Conservation (phyloP, 2,888 invertebrate species). For the Conomelus anceps region DNA sequence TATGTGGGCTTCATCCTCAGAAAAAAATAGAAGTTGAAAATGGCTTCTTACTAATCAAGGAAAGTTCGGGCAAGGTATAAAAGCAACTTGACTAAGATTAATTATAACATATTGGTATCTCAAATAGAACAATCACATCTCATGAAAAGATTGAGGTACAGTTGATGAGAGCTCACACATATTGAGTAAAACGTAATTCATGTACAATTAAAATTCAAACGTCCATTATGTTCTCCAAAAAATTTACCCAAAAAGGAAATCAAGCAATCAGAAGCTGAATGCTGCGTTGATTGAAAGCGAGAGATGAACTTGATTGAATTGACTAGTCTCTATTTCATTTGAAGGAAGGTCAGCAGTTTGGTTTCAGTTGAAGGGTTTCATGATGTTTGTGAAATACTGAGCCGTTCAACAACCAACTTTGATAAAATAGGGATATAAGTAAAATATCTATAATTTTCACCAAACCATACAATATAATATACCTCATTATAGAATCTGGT, state of each 20-base stretch:
- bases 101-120: no score
- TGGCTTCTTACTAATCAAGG: no score
- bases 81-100: no score
- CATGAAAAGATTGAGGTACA: not conserved
- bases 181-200: not conserved
- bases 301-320: not conserved
- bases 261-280: not conserved
- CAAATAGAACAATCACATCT: no score
- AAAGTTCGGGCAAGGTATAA: no score
- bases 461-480: no score
- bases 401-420: not conserved
- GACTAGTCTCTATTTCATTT: not conserved
- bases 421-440: not conserved
- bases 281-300: not conserved
- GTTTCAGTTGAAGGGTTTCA: not conserved
- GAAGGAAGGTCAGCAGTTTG: not conserved
- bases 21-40: no score
- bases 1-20: no score
- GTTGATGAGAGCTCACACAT: not conserved
- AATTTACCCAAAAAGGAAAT: not conserved
- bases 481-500: no score
- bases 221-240: not conserved
- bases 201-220: not conserved
- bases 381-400: not conserved
- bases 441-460: not conserved